These are phyloP conservation scores for Herminia tarsipennalis DNA, from an alignment of 2,888 invertebrate genomes.

Conservation along the genomic window DNA sequence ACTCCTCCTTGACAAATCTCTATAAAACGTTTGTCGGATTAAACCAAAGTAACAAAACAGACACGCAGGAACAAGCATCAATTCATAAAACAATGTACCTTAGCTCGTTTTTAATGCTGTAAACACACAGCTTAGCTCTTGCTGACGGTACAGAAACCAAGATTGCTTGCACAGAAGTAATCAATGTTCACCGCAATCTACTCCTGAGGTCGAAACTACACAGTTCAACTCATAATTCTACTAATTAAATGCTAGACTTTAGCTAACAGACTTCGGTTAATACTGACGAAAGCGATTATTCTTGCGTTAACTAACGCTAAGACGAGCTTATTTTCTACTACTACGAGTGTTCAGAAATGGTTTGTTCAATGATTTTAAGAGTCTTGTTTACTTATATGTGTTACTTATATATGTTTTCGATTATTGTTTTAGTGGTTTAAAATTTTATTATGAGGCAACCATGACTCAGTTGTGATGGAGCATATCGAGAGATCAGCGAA, in stretches of 20 bases:
- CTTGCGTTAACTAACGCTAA: constrained; percentile 3
- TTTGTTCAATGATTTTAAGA: too few relatives aligned
- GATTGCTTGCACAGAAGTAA: constrained; percentile 10
- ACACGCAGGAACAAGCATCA: neutral
- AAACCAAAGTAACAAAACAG: too few relatives aligned
- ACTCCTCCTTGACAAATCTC: too few relatives aligned
- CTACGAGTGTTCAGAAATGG: neutral
- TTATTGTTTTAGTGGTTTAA: too few relatives aligned
- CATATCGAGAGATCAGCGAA: too few relatives aligned
- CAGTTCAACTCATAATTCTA: constrained; percentile 8
- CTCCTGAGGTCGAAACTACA: constrained; percentile 8
- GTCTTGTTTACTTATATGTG: too few relatives aligned
- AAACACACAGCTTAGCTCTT: neutral
- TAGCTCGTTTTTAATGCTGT: neutral
- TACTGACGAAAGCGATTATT: constrained; percentile 14
- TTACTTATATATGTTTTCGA: too few relatives aligned
- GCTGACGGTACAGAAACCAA: constrained; percentile 3
- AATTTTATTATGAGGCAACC: too few relatives aligned
- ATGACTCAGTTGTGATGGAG: too few relatives aligned
- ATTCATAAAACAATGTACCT: neutral
- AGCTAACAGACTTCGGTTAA: constrained; percentile 10
- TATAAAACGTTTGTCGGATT: too few relatives aligned
- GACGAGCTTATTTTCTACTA: neutral
- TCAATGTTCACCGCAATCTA: constrained; percentile 11
- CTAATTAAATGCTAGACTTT: constrained; percentile 23